phyloP scores from a whole-genome alignment of 2,797 vertebrate species.

The Gymnoscopelus braueri region DNA sequence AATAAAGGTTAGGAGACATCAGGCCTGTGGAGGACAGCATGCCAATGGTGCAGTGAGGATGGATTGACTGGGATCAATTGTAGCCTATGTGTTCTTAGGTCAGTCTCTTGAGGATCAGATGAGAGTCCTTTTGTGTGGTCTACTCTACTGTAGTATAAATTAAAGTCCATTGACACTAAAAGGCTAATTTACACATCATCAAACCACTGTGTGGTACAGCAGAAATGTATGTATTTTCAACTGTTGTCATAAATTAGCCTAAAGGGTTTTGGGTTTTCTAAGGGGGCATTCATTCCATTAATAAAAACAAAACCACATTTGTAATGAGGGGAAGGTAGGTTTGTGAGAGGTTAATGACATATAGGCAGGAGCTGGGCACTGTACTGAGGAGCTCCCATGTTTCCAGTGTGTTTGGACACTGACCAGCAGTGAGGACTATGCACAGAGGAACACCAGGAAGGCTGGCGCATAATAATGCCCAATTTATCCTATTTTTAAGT shows the following conservation, averaged over 20 bases:
- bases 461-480: conserved; percentile 41
- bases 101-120: conserved; percentile 45
- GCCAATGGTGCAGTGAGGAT: conserved; percentile 60
- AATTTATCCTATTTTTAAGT: too few relatives aligned
- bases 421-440: conserved; percentile 77
- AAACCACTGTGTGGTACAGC: too few relatives aligned
- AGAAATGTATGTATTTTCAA: too few relatives aligned
- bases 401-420: conserved; percentile 71
- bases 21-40: conserved; percentile 57
- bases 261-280: conserved; percentile 47
- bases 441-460: conserved; percentile 54
- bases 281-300: conserved; percentile 40
- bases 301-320: conserved; percentile 18
- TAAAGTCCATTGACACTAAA: conserved; percentile 41
- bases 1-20: conserved; percentile 57
- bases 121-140: conserved; percentile 41
- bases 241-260: too few relatives aligned
- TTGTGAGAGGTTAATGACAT: conserved; percentile 46
- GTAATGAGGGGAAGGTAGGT: conserved; percentile 23
- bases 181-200: too few relatives aligned
- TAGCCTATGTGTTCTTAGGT: conserved; percentile 30
- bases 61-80: conserved; percentile 50
- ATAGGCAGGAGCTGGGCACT: conserved; percentile 44
- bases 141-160: conserved; percentile 16
- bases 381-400: conserved; percentile 54